A percentile compares a stretch with the other conserved stretches of the same genome.
These are phyloP conservation scores for Cyprinus carpio DNA, from an alignment of 2,113 vertebrate species.

Conservation along the genomic window DNA sequence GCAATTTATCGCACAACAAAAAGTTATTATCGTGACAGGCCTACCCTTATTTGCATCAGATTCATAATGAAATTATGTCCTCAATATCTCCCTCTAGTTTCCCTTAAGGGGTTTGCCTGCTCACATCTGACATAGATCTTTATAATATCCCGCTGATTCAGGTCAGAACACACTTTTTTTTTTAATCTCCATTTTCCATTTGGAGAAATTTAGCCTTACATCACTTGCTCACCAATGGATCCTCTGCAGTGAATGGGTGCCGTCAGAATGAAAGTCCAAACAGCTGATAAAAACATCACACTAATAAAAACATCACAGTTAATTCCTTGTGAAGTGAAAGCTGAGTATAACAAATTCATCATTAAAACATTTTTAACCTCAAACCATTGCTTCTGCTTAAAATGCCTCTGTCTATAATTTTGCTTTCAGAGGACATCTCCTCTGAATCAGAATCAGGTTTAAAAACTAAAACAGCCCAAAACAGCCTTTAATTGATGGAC, in stretches of 20 bases:
- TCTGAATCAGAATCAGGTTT: background rate
- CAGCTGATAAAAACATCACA: background rate
- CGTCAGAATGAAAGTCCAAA: background rate
- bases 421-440: background rate
- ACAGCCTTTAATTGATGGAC: background rate
- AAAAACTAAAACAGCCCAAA: background rate
- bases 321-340: background rate
- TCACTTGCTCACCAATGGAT: background rate
- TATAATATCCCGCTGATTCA: too few species aligned
- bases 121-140: too few species aligned
- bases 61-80: too few species aligned
- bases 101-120: too few species aligned
- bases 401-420: background rate
- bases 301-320: background rate
- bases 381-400: background rate
- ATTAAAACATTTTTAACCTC: background rate
- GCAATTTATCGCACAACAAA: too few species aligned
- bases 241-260: background rate
- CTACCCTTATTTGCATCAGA: too few species aligned
- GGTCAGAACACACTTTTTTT: too few species aligned
- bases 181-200: too few species aligned
- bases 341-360: background rate
- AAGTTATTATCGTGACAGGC: too few species aligned
- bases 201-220: too few species aligned
- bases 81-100: background rate